A percentile compares a stretch with the other conserved stretches of the same genome.
These are phyloP conservation scores for Chrysocyon brachyurus DNA, from an alignment of 2,797 vertebrate species.

Conservation along the genomic window DNA sequence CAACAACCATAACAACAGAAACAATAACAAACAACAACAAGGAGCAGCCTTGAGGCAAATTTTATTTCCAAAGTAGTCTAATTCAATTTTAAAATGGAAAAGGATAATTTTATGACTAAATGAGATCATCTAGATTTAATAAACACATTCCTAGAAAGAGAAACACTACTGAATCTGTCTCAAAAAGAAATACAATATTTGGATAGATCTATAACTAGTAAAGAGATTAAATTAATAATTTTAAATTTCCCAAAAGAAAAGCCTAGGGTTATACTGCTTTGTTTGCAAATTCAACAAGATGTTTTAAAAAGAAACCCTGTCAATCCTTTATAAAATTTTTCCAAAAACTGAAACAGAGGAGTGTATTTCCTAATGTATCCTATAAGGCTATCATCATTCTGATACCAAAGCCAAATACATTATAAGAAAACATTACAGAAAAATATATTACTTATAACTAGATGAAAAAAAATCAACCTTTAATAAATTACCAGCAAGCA, in stretches of 20 bases:
- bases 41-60: background rate
- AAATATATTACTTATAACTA: background rate
- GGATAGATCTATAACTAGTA: background rate
- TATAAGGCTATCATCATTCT: background rate
- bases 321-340: background rate
- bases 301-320: background rate
- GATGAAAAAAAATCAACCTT: background rate
- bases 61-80: background rate
- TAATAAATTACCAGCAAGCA: background rate
- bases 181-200: background rate
- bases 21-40: background rate
- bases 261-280: background rate
- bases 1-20: background rate
- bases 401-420: background rate
- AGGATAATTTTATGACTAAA: background rate
- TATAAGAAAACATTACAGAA: background rate
- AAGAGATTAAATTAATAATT: background rate
- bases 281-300: background rate
- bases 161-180: background rate
- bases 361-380: background rate
- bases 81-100: background rate
- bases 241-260: background rate
- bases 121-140: background rate
- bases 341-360: background rate
- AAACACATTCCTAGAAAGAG: background rate